Percentiles rank a stretch among this genome's conserved stretches.
Conservation (phyloP, 2,113 vertebrate genomes). For the Pipra filicauda region DNA sequence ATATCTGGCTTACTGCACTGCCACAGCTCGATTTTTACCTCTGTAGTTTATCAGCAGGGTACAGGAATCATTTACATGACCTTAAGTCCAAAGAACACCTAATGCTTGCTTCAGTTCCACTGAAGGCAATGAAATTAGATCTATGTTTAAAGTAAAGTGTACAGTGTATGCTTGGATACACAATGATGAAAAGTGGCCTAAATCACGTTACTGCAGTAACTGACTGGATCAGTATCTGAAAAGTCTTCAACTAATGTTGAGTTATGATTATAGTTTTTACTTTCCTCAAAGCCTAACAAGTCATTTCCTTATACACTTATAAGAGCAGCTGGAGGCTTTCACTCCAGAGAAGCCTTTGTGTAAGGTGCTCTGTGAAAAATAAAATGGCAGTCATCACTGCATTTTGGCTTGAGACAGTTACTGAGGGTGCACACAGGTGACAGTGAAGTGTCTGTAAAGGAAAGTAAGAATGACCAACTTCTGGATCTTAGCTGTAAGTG, state of each 20-base stretch:
- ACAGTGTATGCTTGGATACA: background rate
- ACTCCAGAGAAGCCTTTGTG: background rate
- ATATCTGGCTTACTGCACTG: background rate
- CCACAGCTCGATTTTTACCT: background rate
- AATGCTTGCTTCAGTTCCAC: background rate
- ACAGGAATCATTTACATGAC: background rate
- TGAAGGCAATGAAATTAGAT: background rate
- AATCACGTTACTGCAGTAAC: background rate
- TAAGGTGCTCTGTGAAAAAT: background rate
- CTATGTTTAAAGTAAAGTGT: background rate
- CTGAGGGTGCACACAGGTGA: background rate
- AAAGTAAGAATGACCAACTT: background rate
- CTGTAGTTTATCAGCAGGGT: background rate
- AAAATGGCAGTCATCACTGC: background rate
- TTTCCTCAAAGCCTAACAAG: background rate
- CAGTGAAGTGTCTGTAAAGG: background rate
- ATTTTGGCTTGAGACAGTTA: background rate
- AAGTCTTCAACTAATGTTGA: background rate
- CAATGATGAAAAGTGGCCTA: background rate
- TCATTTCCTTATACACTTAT: background rate
- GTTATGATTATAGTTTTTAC: background rate
- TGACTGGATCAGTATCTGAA: background rate
- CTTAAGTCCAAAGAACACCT: background rate
- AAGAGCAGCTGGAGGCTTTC: background rate
- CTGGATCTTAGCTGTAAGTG: background rate